Conservation (phyloP, 2,113 vertebrate species). For the Limnothrissa miodon region DNA sequence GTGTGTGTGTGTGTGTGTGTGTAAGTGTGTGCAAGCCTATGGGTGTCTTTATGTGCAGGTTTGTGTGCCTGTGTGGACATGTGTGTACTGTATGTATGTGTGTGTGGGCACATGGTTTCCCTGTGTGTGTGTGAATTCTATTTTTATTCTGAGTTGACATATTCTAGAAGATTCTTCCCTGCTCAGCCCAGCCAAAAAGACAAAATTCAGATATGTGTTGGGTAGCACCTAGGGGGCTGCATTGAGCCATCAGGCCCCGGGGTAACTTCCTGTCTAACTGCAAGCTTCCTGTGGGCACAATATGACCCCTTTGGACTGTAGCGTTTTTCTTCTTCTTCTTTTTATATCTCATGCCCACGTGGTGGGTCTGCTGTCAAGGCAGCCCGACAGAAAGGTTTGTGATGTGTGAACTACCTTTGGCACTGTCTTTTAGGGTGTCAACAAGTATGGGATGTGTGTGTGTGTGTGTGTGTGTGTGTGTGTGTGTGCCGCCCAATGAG, state of each 20-base stretch:
- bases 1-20: not conserved
- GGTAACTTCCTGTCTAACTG: not conserved
- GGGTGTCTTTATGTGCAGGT: slow-evolving; percentile 28
- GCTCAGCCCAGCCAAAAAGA: not conserved
- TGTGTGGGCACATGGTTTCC: not conserved
- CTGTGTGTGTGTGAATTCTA: not conserved
- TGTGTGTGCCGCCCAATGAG: not conserved
- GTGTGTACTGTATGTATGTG: not conserved
- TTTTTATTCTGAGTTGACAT: not conserved
- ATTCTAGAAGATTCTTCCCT: not conserved
- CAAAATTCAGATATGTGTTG: not conserved
- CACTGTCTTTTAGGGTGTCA: not conserved
- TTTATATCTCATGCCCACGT: not conserved
- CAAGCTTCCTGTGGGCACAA: not conserved
- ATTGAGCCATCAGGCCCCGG: not conserved
- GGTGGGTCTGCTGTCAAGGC: not conserved
- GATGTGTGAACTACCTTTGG: slow-evolving; percentile 6
- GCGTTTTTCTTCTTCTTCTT: not conserved
- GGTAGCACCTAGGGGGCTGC: not conserved
- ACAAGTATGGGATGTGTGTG: not conserved
- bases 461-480: not conserved
- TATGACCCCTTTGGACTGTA: not conserved
- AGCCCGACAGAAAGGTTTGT: not conserved
- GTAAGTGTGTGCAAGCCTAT: slow-evolving; percentile 15
- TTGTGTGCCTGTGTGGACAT: slow-evolving; percentile 18